phyloP scores from a whole-genome alignment of 2,888 invertebrate species.

The Silvanus unidentatus region DNA sequence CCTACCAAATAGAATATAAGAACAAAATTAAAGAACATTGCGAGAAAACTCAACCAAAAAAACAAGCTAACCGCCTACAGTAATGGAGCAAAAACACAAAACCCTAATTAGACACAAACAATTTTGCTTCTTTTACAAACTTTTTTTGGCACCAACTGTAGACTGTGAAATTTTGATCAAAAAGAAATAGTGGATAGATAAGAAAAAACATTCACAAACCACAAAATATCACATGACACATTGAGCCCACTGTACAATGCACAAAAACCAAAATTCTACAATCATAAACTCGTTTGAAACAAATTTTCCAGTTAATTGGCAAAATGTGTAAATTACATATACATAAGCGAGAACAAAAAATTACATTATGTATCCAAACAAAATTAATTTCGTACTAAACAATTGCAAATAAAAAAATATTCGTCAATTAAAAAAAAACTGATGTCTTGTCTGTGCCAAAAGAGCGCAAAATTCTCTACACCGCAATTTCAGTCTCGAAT shows the following conservation, averaged over 20 bases:
- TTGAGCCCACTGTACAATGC: constrained; percentile 44
- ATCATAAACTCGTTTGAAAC: too few relatives aligned
- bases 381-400: constrained; percentile 19
- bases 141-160: constrained; percentile 37
- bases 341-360: constrained; percentile 30
- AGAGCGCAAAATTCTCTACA: too few relatives aligned
- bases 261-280: constrained; percentile 18
- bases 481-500: constrained; percentile 26
- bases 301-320: constrained; percentile 25
- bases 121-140: constrained; percentile 1
- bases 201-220: constrained; percentile 40
- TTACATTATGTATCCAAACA: background rate
- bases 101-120: constrained; percentile 30
- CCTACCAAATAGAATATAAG: constrained; percentile 4
- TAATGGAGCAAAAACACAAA: constrained; percentile 15
- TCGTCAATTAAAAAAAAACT: constrained; percentile 18
- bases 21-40: background rate
- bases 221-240: constrained; percentile 49
- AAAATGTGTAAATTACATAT: too few relatives aligned
- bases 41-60: background rate
- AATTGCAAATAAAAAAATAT: constrained; percentile 7
- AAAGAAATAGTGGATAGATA: constrained; percentile 11
- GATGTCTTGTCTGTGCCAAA: too few relatives aligned
- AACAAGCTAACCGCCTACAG: constrained; percentile 1
- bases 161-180: constrained; percentile 20